Evolutionary conservation across 2,113 vertebrate species (phyloP).

Genomic region (Todiramphus saurophagus): DNA sequence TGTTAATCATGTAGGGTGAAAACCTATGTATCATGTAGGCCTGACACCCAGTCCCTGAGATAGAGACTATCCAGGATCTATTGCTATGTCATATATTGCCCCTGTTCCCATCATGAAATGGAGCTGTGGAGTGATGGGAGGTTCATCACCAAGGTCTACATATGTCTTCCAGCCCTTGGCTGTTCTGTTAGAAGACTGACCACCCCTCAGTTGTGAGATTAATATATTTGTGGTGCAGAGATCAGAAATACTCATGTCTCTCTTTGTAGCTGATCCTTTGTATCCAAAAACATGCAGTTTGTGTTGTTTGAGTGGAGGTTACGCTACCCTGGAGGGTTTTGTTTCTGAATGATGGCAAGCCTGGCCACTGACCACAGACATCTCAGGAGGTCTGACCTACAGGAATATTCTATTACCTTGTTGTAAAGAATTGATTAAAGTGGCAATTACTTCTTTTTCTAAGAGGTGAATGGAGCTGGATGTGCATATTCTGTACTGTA

Average conservation of each 20-base stretch:
- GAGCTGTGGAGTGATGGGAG: neutral
- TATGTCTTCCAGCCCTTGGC: neutral
- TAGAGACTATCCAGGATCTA: neutral
- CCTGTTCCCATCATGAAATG: rapidly evolving
- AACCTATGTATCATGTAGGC: neutral
- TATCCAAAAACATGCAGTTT: neutral
- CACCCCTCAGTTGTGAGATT: neutral
- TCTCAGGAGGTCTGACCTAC: neutral
- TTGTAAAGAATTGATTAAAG: neutral
- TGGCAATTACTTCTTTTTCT: neutral
- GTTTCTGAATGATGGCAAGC: neutral
- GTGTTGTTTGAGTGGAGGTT: neutral
- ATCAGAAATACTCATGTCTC: neutral
- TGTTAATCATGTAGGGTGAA: neutral
- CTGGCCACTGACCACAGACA: neutral
- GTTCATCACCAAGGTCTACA: rapidly evolving
- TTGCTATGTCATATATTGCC: neutral
- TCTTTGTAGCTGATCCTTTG: neutral
- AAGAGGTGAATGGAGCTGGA: neutral
- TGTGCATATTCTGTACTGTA: neutral
- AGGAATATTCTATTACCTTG: neutral
- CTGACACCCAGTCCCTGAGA: neutral
- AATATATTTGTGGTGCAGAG: neutral
- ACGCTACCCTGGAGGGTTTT: rapidly evolving
- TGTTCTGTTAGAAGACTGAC: neutral